Evolutionary conservation across 2,888 invertebrate species (phyloP).

Genomic region (Drosophila anceps): DNA sequence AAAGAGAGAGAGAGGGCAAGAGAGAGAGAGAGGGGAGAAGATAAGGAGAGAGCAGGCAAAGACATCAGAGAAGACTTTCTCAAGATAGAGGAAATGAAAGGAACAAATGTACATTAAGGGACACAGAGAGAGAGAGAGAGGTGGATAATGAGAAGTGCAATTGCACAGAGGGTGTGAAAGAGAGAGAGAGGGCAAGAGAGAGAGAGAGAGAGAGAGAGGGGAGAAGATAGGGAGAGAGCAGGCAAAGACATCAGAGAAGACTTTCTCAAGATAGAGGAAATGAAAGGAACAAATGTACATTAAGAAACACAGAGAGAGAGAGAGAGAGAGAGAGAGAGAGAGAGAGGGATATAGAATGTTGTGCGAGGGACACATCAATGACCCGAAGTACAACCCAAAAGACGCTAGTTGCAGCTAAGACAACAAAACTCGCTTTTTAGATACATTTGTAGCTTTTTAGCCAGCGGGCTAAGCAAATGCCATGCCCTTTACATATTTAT

Average conservation of each 20-base stretch:
- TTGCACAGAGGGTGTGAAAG: not conserved
- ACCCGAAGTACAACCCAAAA: conserved; percentile 28
- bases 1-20: not conserved
- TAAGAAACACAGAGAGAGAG: not conserved
- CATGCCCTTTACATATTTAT: conserved; percentile 17
- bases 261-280: too few species aligned
- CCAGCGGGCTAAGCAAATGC: conserved; percentile 24
- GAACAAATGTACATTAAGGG: not conserved
- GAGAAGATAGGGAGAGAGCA: too few species aligned
- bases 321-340: not conserved
- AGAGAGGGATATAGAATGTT: not conserved
- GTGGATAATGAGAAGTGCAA: not conserved
- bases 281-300: not conserved
- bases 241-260: too few species aligned
- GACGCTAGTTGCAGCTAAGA: conserved; percentile 18
- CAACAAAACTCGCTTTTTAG: conserved; percentile 20
- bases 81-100: not conserved
- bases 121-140: not conserved
- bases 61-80: too few species aligned
- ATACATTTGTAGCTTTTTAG: conserved; percentile 46
- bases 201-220: not conserved
- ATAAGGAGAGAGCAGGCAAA: too few species aligned
- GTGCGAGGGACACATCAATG: conserved; percentile 22
- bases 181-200: not conserved
- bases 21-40: too few species aligned